Percentiles rank a stretch among this genome's conserved stretches.
phyloP scores from a whole-genome alignment of 2,888 invertebrate species.

The Ophion ellenae region DNA sequence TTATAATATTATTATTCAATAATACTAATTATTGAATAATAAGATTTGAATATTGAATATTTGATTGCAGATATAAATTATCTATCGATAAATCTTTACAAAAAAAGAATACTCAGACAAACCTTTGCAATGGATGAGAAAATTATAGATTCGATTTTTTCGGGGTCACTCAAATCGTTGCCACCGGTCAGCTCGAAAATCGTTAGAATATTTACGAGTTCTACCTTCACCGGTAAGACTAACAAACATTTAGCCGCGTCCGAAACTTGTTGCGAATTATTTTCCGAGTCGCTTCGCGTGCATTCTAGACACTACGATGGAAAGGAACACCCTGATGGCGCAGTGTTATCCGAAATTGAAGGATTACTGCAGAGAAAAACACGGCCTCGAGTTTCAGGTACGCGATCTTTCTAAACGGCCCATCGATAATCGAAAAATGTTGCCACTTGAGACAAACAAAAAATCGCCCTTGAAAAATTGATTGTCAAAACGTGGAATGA shows the following conservation, averaged over 20 bases:
- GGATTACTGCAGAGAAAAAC: slow-evolving; percentile 98
- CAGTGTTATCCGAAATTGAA: slow-evolving; percentile 98
- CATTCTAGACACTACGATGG: slow-evolving; percentile 95
- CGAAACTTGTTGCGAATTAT: background rate
- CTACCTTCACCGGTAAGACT: slow-evolving; percentile 96
- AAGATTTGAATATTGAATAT: background rate
- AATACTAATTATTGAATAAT: too few relatives aligned
- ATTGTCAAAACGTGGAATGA: background rate
- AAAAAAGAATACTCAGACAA: slow-evolving; percentile 4
- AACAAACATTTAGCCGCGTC: background rate
- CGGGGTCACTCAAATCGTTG: slow-evolving; percentile 93
- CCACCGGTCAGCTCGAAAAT: slow-evolving; percentile 99
- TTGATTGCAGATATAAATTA: background rate
- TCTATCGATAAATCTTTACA: background rate
- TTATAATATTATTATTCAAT: too few relatives aligned
- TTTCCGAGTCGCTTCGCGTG: slow-evolving; percentile 10
- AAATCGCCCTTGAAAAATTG: background rate
- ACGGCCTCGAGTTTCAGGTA: slow-evolving; percentile 99
- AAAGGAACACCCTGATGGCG: slow-evolving; percentile 98
- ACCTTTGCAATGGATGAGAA: slow-evolving; percentile 91
- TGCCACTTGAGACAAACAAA: background rate
- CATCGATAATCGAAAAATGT: background rate
- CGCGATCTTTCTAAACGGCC: background rate
- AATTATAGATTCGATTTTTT: slow-evolving; percentile 95
- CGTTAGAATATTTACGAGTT: slow-evolving; percentile 98